A percentile compares a stretch with the other conserved stretches of the same genome.
phyloP scores from a whole-genome alignment of 2,888 invertebrate genomes.

The Bombylius discolor region DNA sequence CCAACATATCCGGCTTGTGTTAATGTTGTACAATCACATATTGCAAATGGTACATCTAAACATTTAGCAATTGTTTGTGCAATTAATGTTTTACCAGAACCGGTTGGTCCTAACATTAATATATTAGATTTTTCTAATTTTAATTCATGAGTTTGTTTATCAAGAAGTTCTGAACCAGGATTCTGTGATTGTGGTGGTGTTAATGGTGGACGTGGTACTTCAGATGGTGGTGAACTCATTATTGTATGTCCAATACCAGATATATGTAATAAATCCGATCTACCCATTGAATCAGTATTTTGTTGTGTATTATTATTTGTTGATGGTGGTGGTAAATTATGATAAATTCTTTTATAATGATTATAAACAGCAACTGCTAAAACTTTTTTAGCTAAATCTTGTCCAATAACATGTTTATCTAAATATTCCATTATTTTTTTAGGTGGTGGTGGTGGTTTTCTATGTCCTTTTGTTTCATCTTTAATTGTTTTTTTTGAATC shows the following conservation, averaged over 20 bases:
- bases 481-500: slow-evolving; percentile 79
- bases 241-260: slow-evolving; percentile 61
- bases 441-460: slow-evolving; percentile 87
- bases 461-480: slow-evolving; percentile 53
- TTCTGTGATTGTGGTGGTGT: slow-evolving; percentile 21
- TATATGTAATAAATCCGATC: slow-evolving; percentile 67
- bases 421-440: slow-evolving; percentile 95
- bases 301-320: slow-evolving; percentile 16
- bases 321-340: slow-evolving; percentile 57
- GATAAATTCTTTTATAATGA: slow-evolving; percentile 95
- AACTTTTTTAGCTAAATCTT: slow-evolving; percentile 94
- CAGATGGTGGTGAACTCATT: slow-evolving; percentile 35
- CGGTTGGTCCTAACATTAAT: slow-evolving; percentile 89
- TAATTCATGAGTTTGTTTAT: slow-evolving; percentile 67
- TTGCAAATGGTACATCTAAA: slow-evolving; percentile 96
- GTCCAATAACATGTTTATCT: slow-evolving; percentile 93
- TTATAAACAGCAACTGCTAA: slow-evolving; percentile 97
- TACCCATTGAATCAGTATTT: slow-evolving; percentile 26
- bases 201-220: slow-evolving; percentile 26
- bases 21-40: slow-evolving; percentile 94
- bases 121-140: slow-evolving; percentile 94
- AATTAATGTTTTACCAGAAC: slow-evolving; percentile 91
- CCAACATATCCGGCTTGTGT: slow-evolving; percentile 97
- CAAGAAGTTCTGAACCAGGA: slow-evolving; percentile 66
- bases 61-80: slow-evolving; percentile 97